phyloP scores from a whole-genome alignment of 2,113 vertebrate species.

The Passer domesticus region DNA sequence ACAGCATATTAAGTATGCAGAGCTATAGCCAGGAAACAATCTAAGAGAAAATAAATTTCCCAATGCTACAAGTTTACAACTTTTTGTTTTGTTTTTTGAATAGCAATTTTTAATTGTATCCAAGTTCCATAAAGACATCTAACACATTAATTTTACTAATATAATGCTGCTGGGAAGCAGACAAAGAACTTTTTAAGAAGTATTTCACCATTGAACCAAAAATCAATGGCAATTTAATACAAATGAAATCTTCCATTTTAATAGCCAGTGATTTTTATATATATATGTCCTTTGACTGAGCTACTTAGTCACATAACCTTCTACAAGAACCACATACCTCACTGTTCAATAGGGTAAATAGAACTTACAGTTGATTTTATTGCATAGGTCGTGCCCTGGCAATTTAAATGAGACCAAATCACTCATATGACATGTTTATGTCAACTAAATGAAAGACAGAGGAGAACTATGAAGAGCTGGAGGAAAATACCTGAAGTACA shows the following conservation, averaged over 20 bases:
- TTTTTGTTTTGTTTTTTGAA: background rate
- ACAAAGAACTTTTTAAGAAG: background rate
- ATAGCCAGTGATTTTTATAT: background rate
- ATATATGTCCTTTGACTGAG: background rate
- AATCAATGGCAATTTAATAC: background rate
- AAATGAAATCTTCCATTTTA: background rate
- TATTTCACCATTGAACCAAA: background rate
- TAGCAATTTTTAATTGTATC: background rate
- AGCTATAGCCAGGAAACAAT: background rate
- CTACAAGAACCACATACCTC: background rate
- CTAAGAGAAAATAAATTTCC: background rate
- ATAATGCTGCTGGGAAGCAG: background rate
- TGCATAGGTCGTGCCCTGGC: background rate
- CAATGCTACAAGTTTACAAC: background rate
- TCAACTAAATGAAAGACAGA: background rate
- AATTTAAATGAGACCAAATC: background rate
- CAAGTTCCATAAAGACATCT: background rate
- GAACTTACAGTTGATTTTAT: background rate
- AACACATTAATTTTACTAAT: background rate
- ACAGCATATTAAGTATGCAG: background rate
- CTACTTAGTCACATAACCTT: background rate
- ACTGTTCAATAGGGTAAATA: background rate
- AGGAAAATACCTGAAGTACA: background rate
- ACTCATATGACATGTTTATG: background rate
- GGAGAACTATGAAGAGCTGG: background rate